Percentiles rank a stretch among this genome's conserved stretches.
phyloP scores from a whole-genome alignment of 2,888 invertebrate genomes.

The Helleia helle region DNA sequence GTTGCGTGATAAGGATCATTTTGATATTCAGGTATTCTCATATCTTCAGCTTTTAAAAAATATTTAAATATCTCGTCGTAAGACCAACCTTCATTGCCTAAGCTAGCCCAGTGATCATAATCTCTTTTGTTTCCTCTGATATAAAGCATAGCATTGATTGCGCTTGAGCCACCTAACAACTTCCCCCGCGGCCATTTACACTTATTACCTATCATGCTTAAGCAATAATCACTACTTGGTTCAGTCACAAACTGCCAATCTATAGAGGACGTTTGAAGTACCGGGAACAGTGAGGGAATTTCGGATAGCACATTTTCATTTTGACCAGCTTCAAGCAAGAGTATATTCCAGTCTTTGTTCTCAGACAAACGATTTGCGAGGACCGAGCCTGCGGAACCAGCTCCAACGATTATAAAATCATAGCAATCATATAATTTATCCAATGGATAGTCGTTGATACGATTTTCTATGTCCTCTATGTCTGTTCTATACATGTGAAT shows the following conservation, averaged over 20 bases:
- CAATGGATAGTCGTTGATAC: constrained; percentile 72
- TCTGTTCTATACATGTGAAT: constrained; percentile 79
- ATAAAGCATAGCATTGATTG: constrained; percentile 92
- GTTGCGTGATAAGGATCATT: constrained; percentile 78
- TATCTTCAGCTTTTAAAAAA: constrained; percentile 87
- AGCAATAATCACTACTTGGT: constrained; percentile 78
- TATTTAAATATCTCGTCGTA: constrained; percentile 83
- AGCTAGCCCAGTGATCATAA: constrained; percentile 87
- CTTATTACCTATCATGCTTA: constrained; percentile 76
- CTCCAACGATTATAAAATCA: constrained; percentile 87
- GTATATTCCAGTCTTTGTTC: constrained; percentile 79
- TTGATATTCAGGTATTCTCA: constrained; percentile 75
- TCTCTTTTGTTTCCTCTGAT: constrained; percentile 87
- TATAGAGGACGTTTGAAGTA: constrained; percentile 80
- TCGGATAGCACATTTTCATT: constrained; percentile 83
- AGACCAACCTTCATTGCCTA: constrained; percentile 87
- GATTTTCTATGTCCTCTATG: constrained; percentile 78
- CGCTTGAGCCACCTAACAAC: constrained; percentile 86
- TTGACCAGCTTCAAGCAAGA: constrained; percentile 86
- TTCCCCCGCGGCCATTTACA: constrained; percentile 88
- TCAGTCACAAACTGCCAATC: constrained; percentile 90
- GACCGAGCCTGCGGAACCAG: constrained; percentile 87
- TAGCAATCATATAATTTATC: constrained; percentile 75
- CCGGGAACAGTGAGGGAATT: constrained; percentile 80
- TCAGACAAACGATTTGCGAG: constrained; percentile 86